phyloP scores from a whole-genome alignment of 2,113 vertebrate species.

The Lagenorhynchus albirostris region DNA sequence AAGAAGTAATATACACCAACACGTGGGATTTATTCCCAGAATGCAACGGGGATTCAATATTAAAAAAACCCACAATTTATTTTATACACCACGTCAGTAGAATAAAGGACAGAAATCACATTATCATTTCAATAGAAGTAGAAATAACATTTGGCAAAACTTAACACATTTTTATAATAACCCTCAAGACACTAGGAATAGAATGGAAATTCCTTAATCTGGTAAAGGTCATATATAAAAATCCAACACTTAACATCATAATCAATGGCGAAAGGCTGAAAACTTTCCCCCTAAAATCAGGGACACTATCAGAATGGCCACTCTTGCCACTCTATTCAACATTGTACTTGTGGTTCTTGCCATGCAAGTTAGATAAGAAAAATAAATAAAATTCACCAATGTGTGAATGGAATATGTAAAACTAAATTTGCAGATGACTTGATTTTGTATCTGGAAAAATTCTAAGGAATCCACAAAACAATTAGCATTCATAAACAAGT shows the following conservation, averaged over 20 bases:
- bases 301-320: too few relatives aligned
- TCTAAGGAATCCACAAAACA: background rate
- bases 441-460: background rate
- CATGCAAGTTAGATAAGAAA: background rate
- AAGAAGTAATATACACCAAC: background rate
- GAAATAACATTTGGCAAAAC: background rate
- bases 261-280: background rate
- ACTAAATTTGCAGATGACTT: background rate
- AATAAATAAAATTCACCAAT: background rate
- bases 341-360: background rate
- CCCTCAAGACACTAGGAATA: background rate
- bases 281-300: background rate
- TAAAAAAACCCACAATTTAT: rapidly evolving
- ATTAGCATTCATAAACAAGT: background rate
- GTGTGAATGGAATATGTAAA: background rate
- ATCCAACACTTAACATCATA: background rate
- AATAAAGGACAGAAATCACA: background rate
- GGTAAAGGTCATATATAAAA: background rate
- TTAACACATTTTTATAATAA: background rate
- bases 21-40: background rate
- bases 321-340: background rate
- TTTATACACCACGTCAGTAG: background rate
- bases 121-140: background rate
- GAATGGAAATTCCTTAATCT: background rate
- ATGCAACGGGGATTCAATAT: background rate